Base-by-base conservation (phyloP, 2,888 invertebrate species). In the Sminthurinus aureus region DNA sequence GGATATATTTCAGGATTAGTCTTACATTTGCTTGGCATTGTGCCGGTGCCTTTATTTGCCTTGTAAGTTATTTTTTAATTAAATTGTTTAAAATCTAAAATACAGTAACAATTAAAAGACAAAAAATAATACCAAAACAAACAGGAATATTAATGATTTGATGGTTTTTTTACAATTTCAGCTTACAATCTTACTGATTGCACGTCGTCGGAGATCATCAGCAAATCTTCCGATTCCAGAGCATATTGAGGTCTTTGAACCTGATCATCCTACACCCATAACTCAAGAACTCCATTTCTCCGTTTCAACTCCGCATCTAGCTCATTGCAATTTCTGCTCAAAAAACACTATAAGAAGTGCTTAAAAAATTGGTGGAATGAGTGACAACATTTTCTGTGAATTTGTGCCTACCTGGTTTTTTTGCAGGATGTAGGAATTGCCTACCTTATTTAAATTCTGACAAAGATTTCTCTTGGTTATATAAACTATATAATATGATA, bases 1-100 rank as follows among this genome's bases (percentile, higher is more conserved):
- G 13, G 9, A 52, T 11, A 11, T 52, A 13, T 58, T 58, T 58
- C 58, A 58, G 58, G 58, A 88, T 88, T 24, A 87, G 87, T 0
- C 78, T 88, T 13, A 86, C 86, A 0, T 88, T 87, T 83, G 86
- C 87, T 18, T 88, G 87, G 88, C 88, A 88, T 78, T 85, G 85
- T 67, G 86, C 86, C 18, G 87, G 85, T 64, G 87, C 87, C 12
- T 84, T 89, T 51, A 86, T 88, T 15, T 85, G 88, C 50, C 83
- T 89, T 64, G 75, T 88, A 58, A 84, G 87, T 51, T 26, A 86
- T 18, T 52, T 73, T 0, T n/a, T 81, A 18, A 6, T 58, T 58
- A 58, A 38, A 58, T 58, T 18, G 18, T 6, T 58, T 58, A 75
- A 58, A 13, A 38, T 22, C 26, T n/a, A 6, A 50, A 6, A 26